Evolutionary conservation across 2,113 vertebrate genomes (phyloP), one percentile per base, ranked within the genome.

Genomic region (Tachysurus vachellii): DNA sequence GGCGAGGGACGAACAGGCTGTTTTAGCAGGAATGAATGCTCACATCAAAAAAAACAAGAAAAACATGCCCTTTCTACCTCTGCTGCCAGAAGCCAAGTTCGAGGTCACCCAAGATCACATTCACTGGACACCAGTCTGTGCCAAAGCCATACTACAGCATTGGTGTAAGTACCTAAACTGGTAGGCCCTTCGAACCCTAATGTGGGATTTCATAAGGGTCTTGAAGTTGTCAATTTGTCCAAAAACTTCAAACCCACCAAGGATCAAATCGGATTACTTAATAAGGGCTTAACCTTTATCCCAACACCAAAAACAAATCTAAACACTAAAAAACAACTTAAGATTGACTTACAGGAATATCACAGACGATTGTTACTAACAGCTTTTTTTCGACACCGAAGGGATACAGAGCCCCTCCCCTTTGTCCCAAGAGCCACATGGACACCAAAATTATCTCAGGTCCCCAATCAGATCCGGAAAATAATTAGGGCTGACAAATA

Each of bases 401-500:
- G 4, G 2, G 36, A 36, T 36, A 36, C 36, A 36, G 36, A 36
- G 2, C 36, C 28, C 5, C 31, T n/a, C 10, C 83, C 77, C 8
- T 81, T 85, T n/a, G 75, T 47, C 0, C 13, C 1, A 2, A 80
- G 23, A 12, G 16, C 54, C 10, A 26, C 2, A 0, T 84, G 82
- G 87, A 59, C 57, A 1, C 73, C 87, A 1, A 36, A 31, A 57
- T 14, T 64, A 5, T 59, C n/a, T 26, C 57, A 79, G 7, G n/a
- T 80, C 1, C 75, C 87, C 4, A 68, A 88, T 1, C 4, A 5
- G 0, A 66, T 80, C 6, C 68, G 61, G 19, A 17, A 56, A 28
- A 84, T 88, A 9, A 57, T 80, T 6, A 31, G 53, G 57, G 11
- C 77, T 0, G 77, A 80, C 31, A 80, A 31, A 19, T 84, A 88